Conservation (phyloP, 2,113 vertebrate species). For the Phoenicopterus ruber region DNA sequence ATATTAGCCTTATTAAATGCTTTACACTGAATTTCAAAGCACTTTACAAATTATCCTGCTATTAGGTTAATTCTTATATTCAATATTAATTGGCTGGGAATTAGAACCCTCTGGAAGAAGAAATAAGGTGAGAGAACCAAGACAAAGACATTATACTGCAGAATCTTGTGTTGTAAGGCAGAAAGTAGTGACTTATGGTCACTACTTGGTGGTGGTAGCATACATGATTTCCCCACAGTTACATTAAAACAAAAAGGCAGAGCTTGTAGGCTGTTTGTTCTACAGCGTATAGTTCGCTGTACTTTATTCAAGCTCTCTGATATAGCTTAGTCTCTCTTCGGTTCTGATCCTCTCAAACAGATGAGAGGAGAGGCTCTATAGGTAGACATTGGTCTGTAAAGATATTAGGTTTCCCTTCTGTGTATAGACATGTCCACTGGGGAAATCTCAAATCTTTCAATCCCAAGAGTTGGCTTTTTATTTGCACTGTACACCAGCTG, state of each 20-base stretch:
- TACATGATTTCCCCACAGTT: background rate
- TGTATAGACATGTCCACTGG: fast-evolving
- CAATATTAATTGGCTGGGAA: background rate
- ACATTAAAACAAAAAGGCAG: background rate
- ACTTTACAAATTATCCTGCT: background rate
- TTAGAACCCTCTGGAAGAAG: background rate
- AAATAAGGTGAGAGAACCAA: background rate
- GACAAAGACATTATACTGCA: background rate
- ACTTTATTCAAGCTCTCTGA: background rate
- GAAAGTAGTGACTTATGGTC: background rate
- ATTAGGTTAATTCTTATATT: slow-evolving; percentile 26
- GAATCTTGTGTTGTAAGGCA: background rate
- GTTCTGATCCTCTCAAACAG: background rate
- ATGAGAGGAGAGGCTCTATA: background rate
- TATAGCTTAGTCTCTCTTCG: background rate
- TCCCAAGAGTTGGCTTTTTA: background rate
- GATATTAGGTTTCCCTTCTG: background rate
- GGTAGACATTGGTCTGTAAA: background rate
- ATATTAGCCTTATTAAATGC: background rate
- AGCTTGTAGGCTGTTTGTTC: background rate
- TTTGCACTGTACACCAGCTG: background rate
- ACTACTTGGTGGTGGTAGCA: background rate
- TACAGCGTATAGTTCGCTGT: background rate
- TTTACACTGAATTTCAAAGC: slow-evolving; percentile 12
- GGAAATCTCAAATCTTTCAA: background rate